Conservation (phyloP, 1,140 invertebrate genomes). For the Oedothorax gibbosus region DNA sequence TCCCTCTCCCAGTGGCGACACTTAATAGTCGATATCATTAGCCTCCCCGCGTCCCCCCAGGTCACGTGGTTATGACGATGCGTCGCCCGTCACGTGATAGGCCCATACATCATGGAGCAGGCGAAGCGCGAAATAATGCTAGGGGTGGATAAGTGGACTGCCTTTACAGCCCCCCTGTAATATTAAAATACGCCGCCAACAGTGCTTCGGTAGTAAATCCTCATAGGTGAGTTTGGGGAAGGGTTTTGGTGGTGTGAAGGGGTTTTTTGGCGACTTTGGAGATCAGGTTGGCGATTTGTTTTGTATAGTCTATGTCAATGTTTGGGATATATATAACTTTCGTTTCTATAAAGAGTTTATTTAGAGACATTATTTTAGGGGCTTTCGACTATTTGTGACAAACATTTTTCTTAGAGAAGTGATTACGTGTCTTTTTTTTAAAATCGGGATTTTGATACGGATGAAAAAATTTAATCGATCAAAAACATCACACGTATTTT, state of each 20-base stretch:
- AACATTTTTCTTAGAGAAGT: no score
- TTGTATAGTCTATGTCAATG: background rate
- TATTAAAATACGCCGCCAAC: slow-evolving; percentile 24
- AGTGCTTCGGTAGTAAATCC: slow-evolving; percentile 14
- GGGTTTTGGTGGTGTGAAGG: background rate
- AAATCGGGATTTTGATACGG: no score
- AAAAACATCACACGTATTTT: no score
- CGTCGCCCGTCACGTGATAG: slow-evolving; percentile 50
- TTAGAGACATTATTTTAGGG: no score
- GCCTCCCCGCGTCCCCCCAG: slow-evolving; percentile 24
- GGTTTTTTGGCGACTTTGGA: background rate
- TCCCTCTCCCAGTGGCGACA: slow-evolving; percentile 43
- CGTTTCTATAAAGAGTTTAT: background rate
- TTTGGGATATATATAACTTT: background rate
- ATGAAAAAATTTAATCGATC: no score
- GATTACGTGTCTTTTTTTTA: no score
- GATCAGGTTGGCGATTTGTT: background rate
- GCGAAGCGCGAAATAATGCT: slow-evolving; percentile 57
- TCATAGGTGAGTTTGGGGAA: slow-evolving; percentile 22
- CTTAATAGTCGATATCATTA: slow-evolving; percentile 56
- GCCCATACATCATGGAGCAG: slow-evolving; percentile 51
- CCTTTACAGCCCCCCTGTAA: slow-evolving; percentile 21
- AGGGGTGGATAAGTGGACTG: slow-evolving; percentile 49
- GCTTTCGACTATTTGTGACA: no score
- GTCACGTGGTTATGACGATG: slow-evolving; percentile 50